Conservation (phyloP, 2,888 invertebrate genomes). For the Cynaeus angustus region DNA sequence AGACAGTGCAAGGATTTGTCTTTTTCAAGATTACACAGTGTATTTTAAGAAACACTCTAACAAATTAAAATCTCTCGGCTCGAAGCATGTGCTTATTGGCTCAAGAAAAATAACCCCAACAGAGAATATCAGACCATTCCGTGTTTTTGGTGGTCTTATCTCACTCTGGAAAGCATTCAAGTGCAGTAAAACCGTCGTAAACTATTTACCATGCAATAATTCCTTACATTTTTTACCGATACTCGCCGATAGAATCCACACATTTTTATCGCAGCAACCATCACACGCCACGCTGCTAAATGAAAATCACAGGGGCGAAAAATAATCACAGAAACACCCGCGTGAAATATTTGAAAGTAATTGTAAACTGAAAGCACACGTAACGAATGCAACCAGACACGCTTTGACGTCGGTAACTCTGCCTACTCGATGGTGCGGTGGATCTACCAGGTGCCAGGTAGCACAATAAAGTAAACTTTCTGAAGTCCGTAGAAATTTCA, state of each 20-base stretch:
- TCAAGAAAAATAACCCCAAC: background rate
- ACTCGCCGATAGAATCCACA: conserved; percentile 30
- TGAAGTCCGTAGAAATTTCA: conserved; percentile 49
- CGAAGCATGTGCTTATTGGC: background rate
- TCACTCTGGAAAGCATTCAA: background rate
- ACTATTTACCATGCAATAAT: conserved; percentile 24
- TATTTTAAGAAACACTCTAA: background rate
- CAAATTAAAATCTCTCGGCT: background rate
- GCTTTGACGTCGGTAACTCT: conserved; percentile 26
- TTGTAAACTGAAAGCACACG: background rate
- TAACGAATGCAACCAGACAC: conserved; percentile 43
- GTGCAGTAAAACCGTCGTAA: conserved; percentile 21
- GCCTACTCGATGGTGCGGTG: conserved; percentile 42
- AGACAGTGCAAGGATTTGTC: no score
- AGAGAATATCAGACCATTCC: background rate
- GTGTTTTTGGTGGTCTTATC: background rate
- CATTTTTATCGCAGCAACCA: conserved; percentile 30
- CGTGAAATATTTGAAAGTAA: conserved; percentile 10
- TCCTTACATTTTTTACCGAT: conserved; percentile 26
- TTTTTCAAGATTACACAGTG: no score
- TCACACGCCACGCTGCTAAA: conserved; percentile 17
- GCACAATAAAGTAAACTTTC: conserved; percentile 52
- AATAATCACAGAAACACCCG: conserved; percentile 2
- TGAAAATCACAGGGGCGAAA: background rate
- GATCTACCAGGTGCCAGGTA: conserved; percentile 56